Percentiles rank a stretch among this genome's conserved stretches.
These are phyloP conservation scores for Scaptodrosophila lebanonensis DNA, from an alignment of 1,140 invertebrate genomes.

Conservation along the genomic window DNA sequence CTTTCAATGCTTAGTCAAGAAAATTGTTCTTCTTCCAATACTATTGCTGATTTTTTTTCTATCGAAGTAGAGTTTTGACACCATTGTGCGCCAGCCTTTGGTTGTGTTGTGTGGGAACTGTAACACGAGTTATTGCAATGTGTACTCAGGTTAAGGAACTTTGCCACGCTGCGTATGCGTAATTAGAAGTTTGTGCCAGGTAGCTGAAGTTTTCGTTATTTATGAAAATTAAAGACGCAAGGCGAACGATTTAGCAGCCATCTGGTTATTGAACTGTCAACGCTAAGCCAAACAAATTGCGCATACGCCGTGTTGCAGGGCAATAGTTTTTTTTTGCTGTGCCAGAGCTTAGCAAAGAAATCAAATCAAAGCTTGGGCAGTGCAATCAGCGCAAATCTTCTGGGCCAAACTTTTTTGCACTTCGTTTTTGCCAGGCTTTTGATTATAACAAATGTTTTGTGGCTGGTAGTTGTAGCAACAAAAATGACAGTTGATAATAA, in stretches of 20 bases:
- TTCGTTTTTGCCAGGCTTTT: slow-evolving; percentile 45
- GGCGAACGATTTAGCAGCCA: slow-evolving; percentile 12
- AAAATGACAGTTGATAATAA: slow-evolving; percentile 65
- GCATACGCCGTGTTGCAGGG: slow-evolving; percentile 23
- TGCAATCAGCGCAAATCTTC: slow-evolving; percentile 33
- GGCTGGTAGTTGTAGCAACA: slow-evolving; percentile 18
- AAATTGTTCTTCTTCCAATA: no score
- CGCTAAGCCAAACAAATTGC: slow-evolving; percentile 72
- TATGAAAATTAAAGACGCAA: slow-evolving; percentile 63
- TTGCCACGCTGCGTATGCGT: slow-evolving; percentile 63
- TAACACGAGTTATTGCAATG: slow-evolving; percentile 70
- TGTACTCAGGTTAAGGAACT: slow-evolving; percentile 57
- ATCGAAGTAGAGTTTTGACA: no score
- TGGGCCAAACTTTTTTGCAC: no score
- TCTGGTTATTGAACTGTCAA: slow-evolving; percentile 70
- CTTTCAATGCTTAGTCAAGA: no score
- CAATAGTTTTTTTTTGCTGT: slow-evolving; percentile 25
- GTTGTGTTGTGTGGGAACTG: slow-evolving; percentile 48
- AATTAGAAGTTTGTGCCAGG: slow-evolving; percentile 59
- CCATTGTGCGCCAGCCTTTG: slow-evolving; percentile 7
- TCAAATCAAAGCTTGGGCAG: slow-evolving; percentile 51
- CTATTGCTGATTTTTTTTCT: neutral
- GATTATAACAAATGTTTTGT: slow-evolving; percentile 69
- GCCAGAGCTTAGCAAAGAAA: slow-evolving; percentile 3
- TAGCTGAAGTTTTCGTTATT: slow-evolving; percentile 58